Percentiles rank a stretch among this genome's conserved stretches.
phyloP scores from a whole-genome alignment of 2,888 invertebrate species.

The Epirrita christyi region DNA sequence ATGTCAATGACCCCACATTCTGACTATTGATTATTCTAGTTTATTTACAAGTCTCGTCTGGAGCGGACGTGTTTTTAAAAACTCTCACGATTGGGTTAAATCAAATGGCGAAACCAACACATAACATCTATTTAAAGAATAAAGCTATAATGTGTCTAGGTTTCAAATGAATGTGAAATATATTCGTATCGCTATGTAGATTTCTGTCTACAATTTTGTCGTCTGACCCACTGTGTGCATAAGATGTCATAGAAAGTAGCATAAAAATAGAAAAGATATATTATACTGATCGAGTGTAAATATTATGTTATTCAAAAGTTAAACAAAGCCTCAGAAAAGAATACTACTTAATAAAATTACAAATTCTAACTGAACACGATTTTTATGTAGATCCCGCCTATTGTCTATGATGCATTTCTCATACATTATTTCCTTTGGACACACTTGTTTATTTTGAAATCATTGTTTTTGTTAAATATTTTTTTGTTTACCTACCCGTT shows the following conservation, averaged over 20 bases:
- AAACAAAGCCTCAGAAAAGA: too few species aligned
- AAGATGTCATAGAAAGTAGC: not conserved
- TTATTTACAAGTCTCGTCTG: constrained; percentile 31
- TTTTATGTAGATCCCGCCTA: constrained; percentile 13
- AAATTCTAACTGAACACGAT: constrained; percentile 13
- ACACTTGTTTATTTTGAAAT: constrained; percentile 11
- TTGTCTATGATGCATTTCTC: constrained; percentile 14
- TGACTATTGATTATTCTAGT: constrained; percentile 34
- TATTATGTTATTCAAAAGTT: too few species aligned
- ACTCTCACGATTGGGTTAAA: constrained; percentile 25
- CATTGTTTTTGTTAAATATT: not conserved
- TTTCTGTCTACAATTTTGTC: constrained; percentile 8
- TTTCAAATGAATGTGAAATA: not conserved
- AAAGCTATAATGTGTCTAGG: constrained; percentile 8
- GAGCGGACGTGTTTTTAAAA: constrained; percentile 15
- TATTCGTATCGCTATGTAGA: constrained; percentile 6
- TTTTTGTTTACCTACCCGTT: not conserved
- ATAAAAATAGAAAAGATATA: not conserved
- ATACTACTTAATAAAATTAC: too few species aligned
- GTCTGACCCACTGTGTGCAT: not conserved
- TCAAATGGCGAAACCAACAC: constrained; percentile 1
- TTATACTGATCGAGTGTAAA: not conserved
- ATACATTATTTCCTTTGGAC: constrained; percentile 5
- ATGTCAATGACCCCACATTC: constrained; percentile 32
- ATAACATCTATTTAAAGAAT: constrained; percentile 10